Evolutionary conservation across 2,888 invertebrate species (phyloP).

Genomic region (Eristalinus sepulchralis): DNA sequence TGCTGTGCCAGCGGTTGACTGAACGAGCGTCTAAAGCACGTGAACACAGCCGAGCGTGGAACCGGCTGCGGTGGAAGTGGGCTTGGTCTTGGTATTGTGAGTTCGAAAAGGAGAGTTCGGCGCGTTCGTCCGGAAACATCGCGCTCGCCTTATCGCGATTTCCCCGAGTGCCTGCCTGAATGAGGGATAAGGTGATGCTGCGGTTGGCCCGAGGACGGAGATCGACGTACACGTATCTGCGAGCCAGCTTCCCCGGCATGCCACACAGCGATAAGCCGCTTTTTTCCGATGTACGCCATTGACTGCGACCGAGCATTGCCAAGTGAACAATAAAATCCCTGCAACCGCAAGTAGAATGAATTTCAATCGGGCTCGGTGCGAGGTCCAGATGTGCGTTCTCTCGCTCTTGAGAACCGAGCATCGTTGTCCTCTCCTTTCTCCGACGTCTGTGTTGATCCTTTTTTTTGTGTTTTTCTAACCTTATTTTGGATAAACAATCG

Average conservation of each 20-base stretch:
- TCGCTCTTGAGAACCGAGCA: conserved; percentile 26
- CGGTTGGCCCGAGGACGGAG: neutral
- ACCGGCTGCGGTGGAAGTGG: conserved; percentile 7
- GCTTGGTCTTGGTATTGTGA: conserved; percentile 24
- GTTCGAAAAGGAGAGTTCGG: neutral
- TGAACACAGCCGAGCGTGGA: neutral
- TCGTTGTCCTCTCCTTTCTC: neutral
- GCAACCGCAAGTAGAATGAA: conserved; percentile 48
- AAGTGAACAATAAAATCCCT: conserved; percentile 46
- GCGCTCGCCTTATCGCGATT: conserved; percentile 55
- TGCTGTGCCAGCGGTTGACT: conserved; percentile 15
- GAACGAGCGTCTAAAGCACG: conserved; percentile 25
- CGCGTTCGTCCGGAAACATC: conserved; percentile 63
- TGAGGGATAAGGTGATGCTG: conserved; percentile 33
- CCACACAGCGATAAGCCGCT: conserved; percentile 56
- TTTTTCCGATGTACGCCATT: conserved; percentile 12
- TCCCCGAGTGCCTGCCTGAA: conserved; percentile 17
- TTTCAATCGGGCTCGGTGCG: conserved; percentile 24
- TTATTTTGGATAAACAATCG: conserved; percentile 72
- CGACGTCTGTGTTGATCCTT: conserved; percentile 51
- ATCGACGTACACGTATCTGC: neutral
- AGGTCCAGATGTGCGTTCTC: conserved; percentile 41
- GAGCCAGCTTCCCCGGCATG: conserved; percentile 9
- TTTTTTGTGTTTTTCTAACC: conserved; percentile 61
- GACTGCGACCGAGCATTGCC: neutral